Percentiles rank a stretch among this genome's conserved stretches.
phyloP scores from a whole-genome alignment of 2,888 invertebrate genomes.

The Amblyjoppa proteus region DNA sequence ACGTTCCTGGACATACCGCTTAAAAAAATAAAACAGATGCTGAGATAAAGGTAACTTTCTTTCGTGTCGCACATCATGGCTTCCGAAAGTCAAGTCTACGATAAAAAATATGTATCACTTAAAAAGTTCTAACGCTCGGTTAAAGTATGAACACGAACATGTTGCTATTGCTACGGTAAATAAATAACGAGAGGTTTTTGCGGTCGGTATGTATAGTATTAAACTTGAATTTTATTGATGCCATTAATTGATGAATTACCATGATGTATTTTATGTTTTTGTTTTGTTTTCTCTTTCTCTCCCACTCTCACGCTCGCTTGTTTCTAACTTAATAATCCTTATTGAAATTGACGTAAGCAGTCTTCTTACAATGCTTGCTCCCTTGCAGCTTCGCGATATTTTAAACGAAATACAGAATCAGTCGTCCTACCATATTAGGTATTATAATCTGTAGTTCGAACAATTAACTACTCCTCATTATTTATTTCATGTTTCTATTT shows the following conservation, averaged over 20 bases:
- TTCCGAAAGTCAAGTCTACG: too few species aligned
- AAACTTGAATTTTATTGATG: slow-evolving; percentile 80
- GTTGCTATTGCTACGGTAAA: slow-evolving; percentile 33
- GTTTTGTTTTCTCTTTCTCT: slow-evolving; percentile 18
- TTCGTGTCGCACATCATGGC: too few species aligned
- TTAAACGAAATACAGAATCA: slow-evolving; percentile 79
- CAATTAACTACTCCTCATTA: slow-evolving; percentile 52
- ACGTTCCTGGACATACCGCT: not conserved
- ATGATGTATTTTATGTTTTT: slow-evolving; percentile 65
- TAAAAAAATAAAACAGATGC: too few species aligned
- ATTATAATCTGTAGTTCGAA: slow-evolving; percentile 65
- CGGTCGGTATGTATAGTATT: slow-evolving; percentile 73
- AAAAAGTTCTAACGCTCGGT: too few species aligned
- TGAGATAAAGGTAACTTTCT: too few species aligned
- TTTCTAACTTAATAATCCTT: slow-evolving; percentile 78
- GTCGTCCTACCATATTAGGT: slow-evolving; percentile 76
- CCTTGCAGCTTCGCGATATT: slow-evolving; percentile 80
- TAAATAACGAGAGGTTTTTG: slow-evolving; percentile 44
- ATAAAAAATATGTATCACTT: too few species aligned
- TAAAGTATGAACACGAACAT: not conserved
- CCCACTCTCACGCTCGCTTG: slow-evolving; percentile 28
- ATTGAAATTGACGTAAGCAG: slow-evolving; percentile 84
- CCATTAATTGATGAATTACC: slow-evolving; percentile 77
- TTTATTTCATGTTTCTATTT: slow-evolving; percentile 50
- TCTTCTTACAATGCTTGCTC: slow-evolving; percentile 84